Evolutionary conservation across 2,888 invertebrate species (phyloP).

Genomic region (Cactoblastis cactorum): DNA sequence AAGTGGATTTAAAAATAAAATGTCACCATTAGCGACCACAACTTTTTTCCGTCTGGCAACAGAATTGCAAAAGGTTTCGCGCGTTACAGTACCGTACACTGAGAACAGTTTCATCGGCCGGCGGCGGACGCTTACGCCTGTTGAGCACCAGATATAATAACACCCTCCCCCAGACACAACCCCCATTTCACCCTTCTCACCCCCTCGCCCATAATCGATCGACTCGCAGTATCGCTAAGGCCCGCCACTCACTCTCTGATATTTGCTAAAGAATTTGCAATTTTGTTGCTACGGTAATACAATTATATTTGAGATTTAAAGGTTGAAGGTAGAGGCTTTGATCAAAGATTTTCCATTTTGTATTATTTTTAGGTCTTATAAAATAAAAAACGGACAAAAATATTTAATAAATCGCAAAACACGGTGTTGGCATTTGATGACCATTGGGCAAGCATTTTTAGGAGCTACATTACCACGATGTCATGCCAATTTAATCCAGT

Average conservation of each 20-base stretch:
- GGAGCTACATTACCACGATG: no score
- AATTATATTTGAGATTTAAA: constrained; percentile 13
- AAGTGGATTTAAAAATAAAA: background rate
- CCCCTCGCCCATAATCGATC: constrained; percentile 52
- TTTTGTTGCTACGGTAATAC: constrained; percentile 9
- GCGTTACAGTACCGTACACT: constrained; percentile 30
- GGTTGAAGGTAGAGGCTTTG: background rate
- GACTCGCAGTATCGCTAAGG: constrained; percentile 37
- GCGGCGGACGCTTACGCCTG: constrained; percentile 39
- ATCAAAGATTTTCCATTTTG: background rate
- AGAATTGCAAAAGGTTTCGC: constrained; percentile 34
- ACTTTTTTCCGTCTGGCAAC: constrained; percentile 26
- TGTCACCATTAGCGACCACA: constrained; percentile 14
- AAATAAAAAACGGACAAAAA: no score
- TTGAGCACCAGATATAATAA: constrained; percentile 40
- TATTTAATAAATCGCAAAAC: no score
- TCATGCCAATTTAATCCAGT: no score
- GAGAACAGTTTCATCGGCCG: constrained; percentile 36
- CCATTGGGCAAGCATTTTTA: no score
- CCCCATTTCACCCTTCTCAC: constrained; percentile 34
- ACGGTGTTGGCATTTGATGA: no score
- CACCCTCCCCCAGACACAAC: constrained; percentile 18
- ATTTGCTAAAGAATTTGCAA: constrained; percentile 19
- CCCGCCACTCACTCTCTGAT: constrained; percentile 25
- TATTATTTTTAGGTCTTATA: background rate